Evolutionary conservation across 2,113 vertebrate species (phyloP).

Genomic region (Azemiops feae): DNA sequence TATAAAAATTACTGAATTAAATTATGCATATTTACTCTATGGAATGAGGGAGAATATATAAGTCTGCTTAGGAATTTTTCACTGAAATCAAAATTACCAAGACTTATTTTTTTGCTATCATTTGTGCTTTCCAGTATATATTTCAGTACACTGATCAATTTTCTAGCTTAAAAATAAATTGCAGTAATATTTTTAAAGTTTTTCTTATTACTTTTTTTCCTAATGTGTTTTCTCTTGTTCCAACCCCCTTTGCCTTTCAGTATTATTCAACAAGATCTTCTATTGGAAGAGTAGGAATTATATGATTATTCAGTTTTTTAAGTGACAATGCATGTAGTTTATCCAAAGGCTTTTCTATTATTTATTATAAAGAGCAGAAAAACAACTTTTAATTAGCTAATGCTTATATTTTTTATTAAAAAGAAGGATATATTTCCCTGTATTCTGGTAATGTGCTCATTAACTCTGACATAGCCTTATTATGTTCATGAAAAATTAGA

Average conservation of each 20-base stretch:
- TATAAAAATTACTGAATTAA: not conserved
- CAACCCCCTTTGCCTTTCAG: not conserved
- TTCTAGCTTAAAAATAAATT: conserved; percentile 9
- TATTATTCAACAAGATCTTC: not conserved
- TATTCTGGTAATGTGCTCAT: not conserved
- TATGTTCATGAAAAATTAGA: not conserved
- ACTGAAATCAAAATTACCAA: not conserved
- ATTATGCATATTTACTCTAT: conserved; percentile 3
- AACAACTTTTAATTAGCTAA: not conserved
- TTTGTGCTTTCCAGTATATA: not conserved
- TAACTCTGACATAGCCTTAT: not conserved
- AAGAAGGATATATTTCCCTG: not conserved
- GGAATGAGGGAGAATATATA: not conserved
- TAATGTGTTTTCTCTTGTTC: not conserved
- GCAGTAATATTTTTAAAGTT: not conserved
- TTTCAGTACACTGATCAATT: not conserved
- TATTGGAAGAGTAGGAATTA: not conserved
- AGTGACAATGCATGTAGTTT: not conserved
- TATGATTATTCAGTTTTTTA: not conserved
- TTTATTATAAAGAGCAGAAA: not conserved
- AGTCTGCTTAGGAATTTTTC: not conserved
- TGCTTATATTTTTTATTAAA: not conserved
- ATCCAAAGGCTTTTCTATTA: not conserved
- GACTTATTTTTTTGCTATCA: not conserved
- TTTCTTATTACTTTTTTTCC: not conserved